These are phyloP conservation scores for Zeus faber DNA, from an alignment of 2,113 vertebrate species.

Conservation along the genomic window DNA sequence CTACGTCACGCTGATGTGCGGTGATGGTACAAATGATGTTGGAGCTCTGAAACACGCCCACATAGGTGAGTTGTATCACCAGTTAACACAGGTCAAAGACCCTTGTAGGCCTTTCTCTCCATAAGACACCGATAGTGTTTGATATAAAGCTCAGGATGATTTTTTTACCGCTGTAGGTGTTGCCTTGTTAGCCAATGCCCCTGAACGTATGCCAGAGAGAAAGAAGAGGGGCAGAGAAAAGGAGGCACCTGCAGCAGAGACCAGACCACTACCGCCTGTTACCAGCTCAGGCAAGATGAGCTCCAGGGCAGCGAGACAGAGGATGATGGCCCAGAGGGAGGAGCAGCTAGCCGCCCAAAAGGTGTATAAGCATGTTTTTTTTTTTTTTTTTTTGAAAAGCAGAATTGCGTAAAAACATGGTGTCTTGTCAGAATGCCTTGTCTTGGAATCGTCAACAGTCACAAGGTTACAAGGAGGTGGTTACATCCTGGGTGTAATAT, in stretches of 20 bases:
- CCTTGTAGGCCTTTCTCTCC: not conserved
- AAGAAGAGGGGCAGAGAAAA: slow-evolving; percentile 75
- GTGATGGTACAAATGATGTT: slow-evolving; percentile 95
- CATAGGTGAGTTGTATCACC: slow-evolving; percentile 80
- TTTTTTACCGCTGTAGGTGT: slow-evolving; percentile 75
- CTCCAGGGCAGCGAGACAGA: slow-evolving; percentile 82
- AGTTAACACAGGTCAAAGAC: too few relatives aligned
- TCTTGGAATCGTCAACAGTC: too few relatives aligned
- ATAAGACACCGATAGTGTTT: not conserved
- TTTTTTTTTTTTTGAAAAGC: not conserved
- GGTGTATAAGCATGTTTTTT: slow-evolving; percentile 55
- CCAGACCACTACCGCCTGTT: slow-evolving; percentile 48
- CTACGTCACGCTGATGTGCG: slow-evolving; percentile 93
- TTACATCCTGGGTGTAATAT: not conserved
- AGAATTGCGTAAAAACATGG: not conserved
- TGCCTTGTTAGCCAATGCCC: slow-evolving; percentile 89
- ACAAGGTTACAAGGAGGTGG: not conserved
- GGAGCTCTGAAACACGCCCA: slow-evolving; percentile 95
- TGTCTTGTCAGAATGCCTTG: not conserved
- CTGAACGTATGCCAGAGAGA: slow-evolving; percentile 83
- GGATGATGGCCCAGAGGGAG: slow-evolving; percentile 81
- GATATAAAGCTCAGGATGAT: not conserved
- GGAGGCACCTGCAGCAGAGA: slow-evolving; percentile 60
- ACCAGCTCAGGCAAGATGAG: slow-evolving; percentile 67
- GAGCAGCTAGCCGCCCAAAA: slow-evolving; percentile 87